phyloP scores from a whole-genome alignment of 2,888 invertebrate genomes.

The Acrocera orbiculus region DNA sequence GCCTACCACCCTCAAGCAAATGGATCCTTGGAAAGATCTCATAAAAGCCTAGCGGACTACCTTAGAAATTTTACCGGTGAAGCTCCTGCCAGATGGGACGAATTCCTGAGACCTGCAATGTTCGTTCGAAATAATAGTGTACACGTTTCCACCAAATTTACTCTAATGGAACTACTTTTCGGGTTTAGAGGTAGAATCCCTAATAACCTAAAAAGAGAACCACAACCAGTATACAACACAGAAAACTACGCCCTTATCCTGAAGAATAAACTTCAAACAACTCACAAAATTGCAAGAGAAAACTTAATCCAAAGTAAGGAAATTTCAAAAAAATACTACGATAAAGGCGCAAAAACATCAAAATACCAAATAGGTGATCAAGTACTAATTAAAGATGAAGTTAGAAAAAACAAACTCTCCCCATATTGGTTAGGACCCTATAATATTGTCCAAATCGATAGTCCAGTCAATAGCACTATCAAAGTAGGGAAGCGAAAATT shows the following conservation, averaged over 20 bases:
- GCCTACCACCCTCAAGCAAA: too few relatives aligned
- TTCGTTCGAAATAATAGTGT: too few relatives aligned
- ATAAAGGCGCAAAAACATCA: background rate
- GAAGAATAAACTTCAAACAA: background rate
- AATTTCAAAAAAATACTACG: background rate
- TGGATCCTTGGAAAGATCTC: too few relatives aligned
- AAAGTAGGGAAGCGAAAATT: too few relatives aligned
- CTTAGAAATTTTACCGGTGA: too few relatives aligned
- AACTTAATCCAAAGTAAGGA: background rate
- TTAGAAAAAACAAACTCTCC: background rate
- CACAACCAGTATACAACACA: background rate
- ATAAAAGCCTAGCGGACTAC: too few relatives aligned
- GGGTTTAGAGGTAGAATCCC: constrained; percentile 2
- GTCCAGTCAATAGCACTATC: too few relatives aligned
- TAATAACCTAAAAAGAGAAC: background rate
- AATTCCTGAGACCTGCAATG: too few relatives aligned
- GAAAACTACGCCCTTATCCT: background rate
- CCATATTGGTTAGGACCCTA: background rate
- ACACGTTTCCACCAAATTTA: constrained; percentile 3
- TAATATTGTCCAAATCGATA: too few relatives aligned
- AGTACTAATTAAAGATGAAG: background rate
- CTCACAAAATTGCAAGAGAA: background rate
- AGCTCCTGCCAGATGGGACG: too few relatives aligned
- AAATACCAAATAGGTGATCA: background rate
- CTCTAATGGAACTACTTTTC: constrained; percentile 1